Evolutionary conservation across 2,797 vertebrate species (phyloP), one percentile per base, ranked within the genome.

Genomic region (Karalla daura): DNA sequence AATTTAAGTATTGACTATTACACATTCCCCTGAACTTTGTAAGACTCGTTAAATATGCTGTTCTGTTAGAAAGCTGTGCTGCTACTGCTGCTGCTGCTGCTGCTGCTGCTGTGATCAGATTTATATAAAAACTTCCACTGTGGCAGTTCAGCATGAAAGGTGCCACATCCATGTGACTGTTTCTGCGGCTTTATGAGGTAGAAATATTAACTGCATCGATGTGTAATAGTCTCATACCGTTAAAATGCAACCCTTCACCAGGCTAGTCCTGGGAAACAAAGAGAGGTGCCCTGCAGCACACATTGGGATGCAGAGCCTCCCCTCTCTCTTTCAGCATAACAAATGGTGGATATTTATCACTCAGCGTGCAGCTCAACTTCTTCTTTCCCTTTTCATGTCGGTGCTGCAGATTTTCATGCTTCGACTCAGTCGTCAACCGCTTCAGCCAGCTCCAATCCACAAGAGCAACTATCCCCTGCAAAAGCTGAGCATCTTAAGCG

Each of bases 281-380:
- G 69, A 71, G 70, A 80, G 75, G 74, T 76, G 80, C 81, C 84
- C 86, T 60, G 81, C 85, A 86, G 86, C 82, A 77, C 78, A 70
- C 76, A 90, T 88, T 85, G 61, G 65, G 81, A 91, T 91, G 86
- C 87, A 89, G 78, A 84, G 58, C 81, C 76, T 76, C 74, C 66
- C 46, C 45, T 69, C 65, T 46, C 63, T 76, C 75, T 80, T 55
- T 78, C 80, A 69, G 76, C 78, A 87, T 88, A 86, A 92, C 86
- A 87, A 91, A 91, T 86, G 64, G 74, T 45, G 68, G 73, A 71
- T 85, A 88, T 93, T 92, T 86, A 92, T 92, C 90, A 87, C 86
- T 75, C 88, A 85, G 87, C 44, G 44, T 83, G 90, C 74, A 82
- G 84, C 78, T 72, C 63, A 80, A 84, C 77, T 83, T 84, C 80